Evolutionary conservation across 2,113 vertebrate species (phyloP).

Genomic region (Athene noctua): DNA sequence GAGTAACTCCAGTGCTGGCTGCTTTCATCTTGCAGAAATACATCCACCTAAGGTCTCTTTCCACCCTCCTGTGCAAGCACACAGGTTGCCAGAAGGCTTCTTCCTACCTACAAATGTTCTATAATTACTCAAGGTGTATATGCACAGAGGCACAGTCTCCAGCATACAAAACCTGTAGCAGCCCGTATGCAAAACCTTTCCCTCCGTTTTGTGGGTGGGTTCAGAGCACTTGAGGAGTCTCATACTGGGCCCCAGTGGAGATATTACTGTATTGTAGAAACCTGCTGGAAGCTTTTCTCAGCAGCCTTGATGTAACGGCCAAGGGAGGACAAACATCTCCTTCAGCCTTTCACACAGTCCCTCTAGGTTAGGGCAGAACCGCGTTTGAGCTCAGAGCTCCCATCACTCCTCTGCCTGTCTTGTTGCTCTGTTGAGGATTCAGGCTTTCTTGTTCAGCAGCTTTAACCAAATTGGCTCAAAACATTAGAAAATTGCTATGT

Average conservation of each 20-base stretch:
- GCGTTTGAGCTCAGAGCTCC: neutral
- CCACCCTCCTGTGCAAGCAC: neutral
- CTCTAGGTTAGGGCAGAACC: neutral
- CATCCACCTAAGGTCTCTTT: no score
- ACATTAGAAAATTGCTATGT: neutral
- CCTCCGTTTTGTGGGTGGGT: neutral
- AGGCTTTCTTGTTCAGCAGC: neutral
- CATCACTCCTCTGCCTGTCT: neutral
- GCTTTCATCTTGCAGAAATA: neutral
- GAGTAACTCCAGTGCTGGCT: neutral
- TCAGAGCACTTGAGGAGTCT: neutral
- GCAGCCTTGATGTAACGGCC: neutral
- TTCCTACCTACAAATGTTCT: neutral
- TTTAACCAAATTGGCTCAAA: neutral
- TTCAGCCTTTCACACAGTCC: neutral
- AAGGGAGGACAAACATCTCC: neutral
- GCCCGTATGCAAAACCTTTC: neutral
- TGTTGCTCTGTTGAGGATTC: neutral
- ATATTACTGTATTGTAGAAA: rapidly evolving
- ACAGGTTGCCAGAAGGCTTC: neutral
- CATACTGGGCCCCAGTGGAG: rapidly evolving
- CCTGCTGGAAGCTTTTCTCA: neutral
- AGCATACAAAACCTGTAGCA: neutral
- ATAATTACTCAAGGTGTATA: neutral
- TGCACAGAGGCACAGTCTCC: neutral